Conservation (phyloP, 2,113 vertebrate species). For the Epinephelus cyanopodus region DNA sequence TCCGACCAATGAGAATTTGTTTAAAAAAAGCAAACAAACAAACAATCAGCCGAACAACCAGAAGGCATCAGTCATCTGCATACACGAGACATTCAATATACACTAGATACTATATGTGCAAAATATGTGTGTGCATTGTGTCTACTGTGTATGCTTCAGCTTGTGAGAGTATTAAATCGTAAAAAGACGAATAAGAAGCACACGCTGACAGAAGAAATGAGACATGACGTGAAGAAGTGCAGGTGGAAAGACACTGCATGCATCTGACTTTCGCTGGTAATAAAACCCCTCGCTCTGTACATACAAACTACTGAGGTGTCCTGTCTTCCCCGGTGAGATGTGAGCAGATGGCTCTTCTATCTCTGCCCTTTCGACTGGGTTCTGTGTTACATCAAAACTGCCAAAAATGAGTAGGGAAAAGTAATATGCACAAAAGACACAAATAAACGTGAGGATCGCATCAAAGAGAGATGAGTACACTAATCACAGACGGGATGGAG, state of each 20-base stretch:
- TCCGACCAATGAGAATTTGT: no score
- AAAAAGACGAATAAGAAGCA: neutral
- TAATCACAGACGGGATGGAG: neutral
- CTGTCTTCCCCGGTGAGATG: slow-evolving; percentile 27
- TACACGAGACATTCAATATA: neutral
- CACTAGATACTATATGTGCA: neutral
- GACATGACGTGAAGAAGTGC: slow-evolving; percentile 20
- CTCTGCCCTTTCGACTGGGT: neutral
- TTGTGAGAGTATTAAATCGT: neutral
- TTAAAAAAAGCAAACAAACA: no score
- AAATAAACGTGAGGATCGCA: slow-evolving; percentile 9
- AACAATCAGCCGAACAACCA: no score
- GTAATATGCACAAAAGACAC: slow-evolving; percentile 21
- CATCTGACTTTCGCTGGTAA: slow-evolving; percentile 19
- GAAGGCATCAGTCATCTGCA: no score
- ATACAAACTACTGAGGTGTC: slow-evolving; percentile 10
- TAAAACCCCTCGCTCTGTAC: slow-evolving; percentile 25
- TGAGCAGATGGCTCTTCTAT: slow-evolving; percentile 49
- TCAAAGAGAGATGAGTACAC: slow-evolving; percentile 16
- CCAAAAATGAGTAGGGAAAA: slow-evolving; percentile 1
- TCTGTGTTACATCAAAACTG: slow-evolving; percentile 35
- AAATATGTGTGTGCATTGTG: neutral
- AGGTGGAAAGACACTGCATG: slow-evolving; percentile 8
- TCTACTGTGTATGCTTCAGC: neutral
- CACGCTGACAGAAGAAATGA: neutral